A percentile compares a stretch with the other conserved stretches of the same genome.
Conservation (phyloP, 1,140 invertebrate species). For the Brachionus manjavacas region DNA sequence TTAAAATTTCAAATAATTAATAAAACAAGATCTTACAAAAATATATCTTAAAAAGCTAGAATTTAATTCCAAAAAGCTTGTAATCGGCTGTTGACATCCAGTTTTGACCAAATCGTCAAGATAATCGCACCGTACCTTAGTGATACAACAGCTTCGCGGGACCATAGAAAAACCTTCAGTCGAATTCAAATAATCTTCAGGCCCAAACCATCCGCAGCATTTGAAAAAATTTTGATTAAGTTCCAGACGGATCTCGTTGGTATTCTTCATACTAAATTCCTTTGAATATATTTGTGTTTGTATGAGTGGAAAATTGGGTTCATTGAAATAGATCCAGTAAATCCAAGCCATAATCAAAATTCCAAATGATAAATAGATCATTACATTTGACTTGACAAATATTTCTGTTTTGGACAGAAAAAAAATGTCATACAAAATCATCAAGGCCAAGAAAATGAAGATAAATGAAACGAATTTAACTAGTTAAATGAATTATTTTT, state of each 20-base stretch:
- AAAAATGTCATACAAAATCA: background rate
- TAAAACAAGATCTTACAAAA: background rate
- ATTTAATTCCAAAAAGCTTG: background rate
- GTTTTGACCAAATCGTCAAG: background rate
- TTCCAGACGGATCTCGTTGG: background rate
- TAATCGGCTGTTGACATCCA: background rate
- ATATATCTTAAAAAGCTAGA: background rate
- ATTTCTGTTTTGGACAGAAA: background rate
- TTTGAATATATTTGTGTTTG: background rate
- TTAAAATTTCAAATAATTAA: background rate
- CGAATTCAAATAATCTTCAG: background rate
- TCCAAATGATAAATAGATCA: background rate
- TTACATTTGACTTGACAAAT: background rate
- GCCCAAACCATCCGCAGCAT: constrained; percentile 5
- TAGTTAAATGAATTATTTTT: background rate
- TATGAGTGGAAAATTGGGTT: background rate
- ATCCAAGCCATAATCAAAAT: background rate
- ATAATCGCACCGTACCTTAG: background rate
- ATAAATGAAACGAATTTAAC: background rate
- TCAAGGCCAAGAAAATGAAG: background rate
- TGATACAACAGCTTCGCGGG: background rate
- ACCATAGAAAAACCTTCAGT: background rate
- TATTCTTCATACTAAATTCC: background rate
- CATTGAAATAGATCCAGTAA: background rate
- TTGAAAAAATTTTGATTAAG: background rate